Base-by-base conservation (phyloP, 2,888 invertebrate species). In the Hermaeophaga mercurialis region DNA sequence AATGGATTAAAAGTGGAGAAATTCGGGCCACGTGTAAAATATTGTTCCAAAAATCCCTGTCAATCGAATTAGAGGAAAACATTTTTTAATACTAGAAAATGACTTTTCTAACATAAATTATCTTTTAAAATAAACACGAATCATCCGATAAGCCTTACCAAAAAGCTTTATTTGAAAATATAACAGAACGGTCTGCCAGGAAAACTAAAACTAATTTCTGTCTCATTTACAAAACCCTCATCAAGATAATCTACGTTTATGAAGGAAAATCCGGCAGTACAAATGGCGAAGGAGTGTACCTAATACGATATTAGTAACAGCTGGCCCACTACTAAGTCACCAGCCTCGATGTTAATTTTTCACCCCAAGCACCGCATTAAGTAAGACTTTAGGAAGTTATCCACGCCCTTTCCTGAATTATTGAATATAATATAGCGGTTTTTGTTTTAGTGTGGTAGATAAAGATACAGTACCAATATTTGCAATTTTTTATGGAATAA, bases 301-400 rank as follows among this genome's bases (percentile, higher is more conserved):
- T 47, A 54, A 54, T 46, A 41, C 24, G 46, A 49, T 49, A 55
- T 55, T 46, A 49, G 49, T 48, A 53, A 48, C 58, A 58, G 54
- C 58, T 54, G 47, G 47, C 28, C 43, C 38, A 48, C 54, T 48
- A 48, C 48, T 54, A 44, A 33, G 38, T 58, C 54, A 58, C 38
- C 43, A 41, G 38, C 12, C 48, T 52, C 15, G 43, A 47, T 54
- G 58, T 54, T 58, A 58, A 58, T 58, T 58, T 54, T 58, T 58
- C 46, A 53, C 53, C 46, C 36, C 41, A 39, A 31, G 47, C 49
- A 54, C 53, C 54, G 33, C 54, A 58, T 58, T 58, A 54, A 58
- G 48, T 58, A 12, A 41, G 54, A 43, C 58, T 54, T 54, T 26
- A 58, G 43, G 44, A 54, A 58, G 58, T 58, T 58, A 44, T 53